Percentiles rank a stretch among this genome's conserved stretches.
phyloP scores from a whole-genome alignment of 2,113 vertebrate species.

The Sylvietta virens region DNA sequence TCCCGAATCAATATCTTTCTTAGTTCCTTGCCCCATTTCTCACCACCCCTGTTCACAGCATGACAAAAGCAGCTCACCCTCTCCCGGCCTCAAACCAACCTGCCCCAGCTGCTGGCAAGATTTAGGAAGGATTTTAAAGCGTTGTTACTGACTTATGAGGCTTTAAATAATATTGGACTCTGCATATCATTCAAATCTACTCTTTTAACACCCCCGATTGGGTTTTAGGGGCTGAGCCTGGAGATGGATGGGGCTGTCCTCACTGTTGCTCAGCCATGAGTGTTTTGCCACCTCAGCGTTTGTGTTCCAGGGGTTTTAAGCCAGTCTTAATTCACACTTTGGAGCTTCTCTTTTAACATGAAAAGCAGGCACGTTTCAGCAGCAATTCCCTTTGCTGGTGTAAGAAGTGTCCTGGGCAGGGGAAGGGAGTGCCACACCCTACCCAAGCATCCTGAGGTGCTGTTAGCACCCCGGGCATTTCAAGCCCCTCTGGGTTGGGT shows the following conservation, averaged over 20 bases:
- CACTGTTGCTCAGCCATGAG: fast-evolving
- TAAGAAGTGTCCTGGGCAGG: not conserved
- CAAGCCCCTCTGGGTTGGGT: fast-evolving
- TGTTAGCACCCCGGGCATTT: not conserved
- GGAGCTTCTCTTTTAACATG: not conserved
- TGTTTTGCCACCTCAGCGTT: not conserved
- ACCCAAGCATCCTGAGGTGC: not conserved
- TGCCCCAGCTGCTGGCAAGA: not conserved
- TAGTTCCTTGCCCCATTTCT: no score
- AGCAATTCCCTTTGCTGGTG: fast-evolving
- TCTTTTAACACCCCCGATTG: not conserved
- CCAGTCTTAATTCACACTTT: not conserved
- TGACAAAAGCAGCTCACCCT: not conserved
- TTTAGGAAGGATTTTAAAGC: constrained; percentile 13
- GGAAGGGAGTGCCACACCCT: not conserved
- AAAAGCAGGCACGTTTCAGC: not conserved
- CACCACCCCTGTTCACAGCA: not conserved
- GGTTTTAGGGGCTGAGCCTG: constrained; percentile 31
- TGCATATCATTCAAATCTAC: constrained; percentile 35
- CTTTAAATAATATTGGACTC: constrained; percentile 48
- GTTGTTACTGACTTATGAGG: constrained; percentile 35
- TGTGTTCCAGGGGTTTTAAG: not conserved
- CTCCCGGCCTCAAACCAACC: not conserved
- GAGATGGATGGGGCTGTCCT: constrained; percentile 21
- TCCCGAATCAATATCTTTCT: no score